phyloP scores from a whole-genome alignment of 2,113 vertebrate species.

The Mionectes macconnelli region DNA sequence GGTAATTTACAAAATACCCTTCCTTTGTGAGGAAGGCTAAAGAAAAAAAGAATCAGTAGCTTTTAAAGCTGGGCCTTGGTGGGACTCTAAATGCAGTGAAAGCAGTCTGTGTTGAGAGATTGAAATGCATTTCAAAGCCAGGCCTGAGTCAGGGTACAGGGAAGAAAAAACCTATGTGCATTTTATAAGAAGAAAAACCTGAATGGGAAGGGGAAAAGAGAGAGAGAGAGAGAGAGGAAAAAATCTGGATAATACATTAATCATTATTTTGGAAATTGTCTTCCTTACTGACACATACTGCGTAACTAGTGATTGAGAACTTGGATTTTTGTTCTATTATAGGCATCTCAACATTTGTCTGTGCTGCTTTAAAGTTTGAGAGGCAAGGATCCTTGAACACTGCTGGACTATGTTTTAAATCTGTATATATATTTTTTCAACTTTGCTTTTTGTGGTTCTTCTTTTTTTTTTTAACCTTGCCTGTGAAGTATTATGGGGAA shows the following conservation, averaged over 20 bases:
- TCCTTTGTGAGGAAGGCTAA: conserved; percentile 99
- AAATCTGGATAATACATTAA: conserved; percentile 73
- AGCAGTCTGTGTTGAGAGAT: conserved; percentile 98
- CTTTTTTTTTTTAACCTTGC: conserved; percentile 39
- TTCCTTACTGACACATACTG: conserved; percentile 68
- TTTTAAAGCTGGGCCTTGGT: conserved; percentile 99
- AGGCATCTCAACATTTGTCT: conserved; percentile 63
- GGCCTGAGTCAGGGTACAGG: conserved; percentile 93
- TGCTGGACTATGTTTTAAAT: conserved; percentile 63
- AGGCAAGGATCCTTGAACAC: conserved; percentile 68
- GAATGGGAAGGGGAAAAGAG: conserved; percentile 73
- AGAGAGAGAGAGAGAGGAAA: conserved; percentile 44
- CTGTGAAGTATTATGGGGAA: conserved; percentile 65
- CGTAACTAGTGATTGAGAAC: conserved; percentile 71
- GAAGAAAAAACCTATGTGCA: conserved; percentile 82
- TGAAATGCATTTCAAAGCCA: conserved; percentile 99
- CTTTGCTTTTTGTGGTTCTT: conserved; percentile 54
- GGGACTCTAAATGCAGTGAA: conserved; percentile 99
- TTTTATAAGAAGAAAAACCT: conserved; percentile 81
- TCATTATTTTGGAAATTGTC: conserved; percentile 74
- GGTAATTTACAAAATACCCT: conserved; percentile 99
- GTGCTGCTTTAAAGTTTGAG: conserved; percentile 75
- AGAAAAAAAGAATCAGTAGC: conserved; percentile 98
- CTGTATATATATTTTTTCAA: conserved; percentile 60
- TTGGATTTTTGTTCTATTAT: conserved; percentile 71